Evolutionary conservation across 1,140 invertebrate genomes (phyloP).

Genomic region (Melanaphis sacchari): DNA sequence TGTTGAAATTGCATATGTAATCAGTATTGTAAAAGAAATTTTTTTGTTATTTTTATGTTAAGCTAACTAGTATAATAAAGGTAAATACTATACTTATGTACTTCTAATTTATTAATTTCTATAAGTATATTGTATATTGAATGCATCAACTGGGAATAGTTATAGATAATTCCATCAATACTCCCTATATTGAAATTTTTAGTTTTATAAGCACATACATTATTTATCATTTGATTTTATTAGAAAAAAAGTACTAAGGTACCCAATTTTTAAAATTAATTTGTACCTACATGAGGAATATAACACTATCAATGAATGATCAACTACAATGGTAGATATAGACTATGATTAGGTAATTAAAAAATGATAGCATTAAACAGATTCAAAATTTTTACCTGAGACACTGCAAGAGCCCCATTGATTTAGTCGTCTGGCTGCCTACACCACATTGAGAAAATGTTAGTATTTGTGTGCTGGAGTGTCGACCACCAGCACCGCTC

Average conservation of each 20-base stretch:
- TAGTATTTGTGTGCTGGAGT: conserved; percentile 65
- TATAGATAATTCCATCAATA: not conserved
- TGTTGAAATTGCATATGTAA: not conserved
- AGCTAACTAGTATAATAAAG: not conserved
- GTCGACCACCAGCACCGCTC: conserved; percentile 58
- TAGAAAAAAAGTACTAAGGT: not conserved
- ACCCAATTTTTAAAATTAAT: not conserved
- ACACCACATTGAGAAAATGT: conserved; percentile 70
- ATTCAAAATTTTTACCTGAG: conserved; percentile 66
- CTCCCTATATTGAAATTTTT: not conserved
- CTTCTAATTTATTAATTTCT: not conserved
- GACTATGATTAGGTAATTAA: not conserved
- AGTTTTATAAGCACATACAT: not conserved
- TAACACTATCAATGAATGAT: not conserved
- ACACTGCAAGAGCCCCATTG: conserved; percentile 74
- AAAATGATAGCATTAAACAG: not conserved
- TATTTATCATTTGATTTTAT: not conserved
- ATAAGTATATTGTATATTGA: not conserved
- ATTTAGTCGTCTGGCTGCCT: conserved; percentile 65
- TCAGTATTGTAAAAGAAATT: not conserved
- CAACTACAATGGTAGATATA: not conserved
- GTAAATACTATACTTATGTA: not conserved
- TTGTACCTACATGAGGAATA: not conserved
- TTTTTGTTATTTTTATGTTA: not conserved
- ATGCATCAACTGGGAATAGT: not conserved